Evolutionary conservation across 2,797 vertebrate species (phyloP).

Genomic region (Rousettus madagascariensis): DNA sequence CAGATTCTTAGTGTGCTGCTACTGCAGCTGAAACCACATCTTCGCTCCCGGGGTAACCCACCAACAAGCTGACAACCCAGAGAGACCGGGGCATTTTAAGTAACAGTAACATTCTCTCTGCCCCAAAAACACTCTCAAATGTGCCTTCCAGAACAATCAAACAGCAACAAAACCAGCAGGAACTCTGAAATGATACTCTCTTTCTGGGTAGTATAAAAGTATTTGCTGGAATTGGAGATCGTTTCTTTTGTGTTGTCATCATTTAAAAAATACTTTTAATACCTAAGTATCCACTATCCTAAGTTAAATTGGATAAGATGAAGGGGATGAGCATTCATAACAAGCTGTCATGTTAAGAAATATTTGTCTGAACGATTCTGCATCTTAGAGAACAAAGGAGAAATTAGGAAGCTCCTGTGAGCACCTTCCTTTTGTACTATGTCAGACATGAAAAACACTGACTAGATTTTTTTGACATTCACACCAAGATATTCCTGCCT

Average conservation of each 20-base stretch:
- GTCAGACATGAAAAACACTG: not conserved
- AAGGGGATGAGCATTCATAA: not conserved
- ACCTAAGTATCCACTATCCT: not conserved
- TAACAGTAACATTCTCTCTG: not conserved
- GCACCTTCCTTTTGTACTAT: not conserved
- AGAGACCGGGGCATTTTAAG: not conserved
- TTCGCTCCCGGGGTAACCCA: not conserved
- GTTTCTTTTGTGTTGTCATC: not conserved
- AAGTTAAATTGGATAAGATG: not conserved
- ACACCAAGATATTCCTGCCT: not conserved
- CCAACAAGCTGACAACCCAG: not conserved
- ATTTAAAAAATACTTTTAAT: not conserved
- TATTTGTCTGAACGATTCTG: slow-evolving; percentile 2
- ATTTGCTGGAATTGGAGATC: not conserved
- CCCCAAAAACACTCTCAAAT: not conserved
- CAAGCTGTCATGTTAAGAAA: not conserved
- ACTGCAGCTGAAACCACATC: not conserved
- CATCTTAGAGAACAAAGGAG: not conserved
- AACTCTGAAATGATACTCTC: not conserved
- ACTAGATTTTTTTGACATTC: not conserved
- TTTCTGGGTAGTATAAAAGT: not conserved
- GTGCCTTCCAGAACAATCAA: not conserved
- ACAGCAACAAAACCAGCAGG: not conserved
- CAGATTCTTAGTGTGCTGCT: not conserved
- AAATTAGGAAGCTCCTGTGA: not conserved